Conservation (phyloP, 1,140 invertebrate species). For the Whitmania pigra region DNA sequence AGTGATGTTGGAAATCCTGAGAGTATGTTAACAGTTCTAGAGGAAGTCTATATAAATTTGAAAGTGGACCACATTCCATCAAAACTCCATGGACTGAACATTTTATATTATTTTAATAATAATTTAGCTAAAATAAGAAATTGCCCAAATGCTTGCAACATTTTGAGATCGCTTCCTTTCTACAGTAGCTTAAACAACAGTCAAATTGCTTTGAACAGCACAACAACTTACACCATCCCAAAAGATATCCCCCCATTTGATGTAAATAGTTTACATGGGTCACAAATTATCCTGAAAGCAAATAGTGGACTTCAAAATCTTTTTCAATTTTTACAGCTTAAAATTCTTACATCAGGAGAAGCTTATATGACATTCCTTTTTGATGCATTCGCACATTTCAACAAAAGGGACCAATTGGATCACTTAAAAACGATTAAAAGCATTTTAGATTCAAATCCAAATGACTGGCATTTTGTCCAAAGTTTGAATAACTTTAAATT, state of each 20-base stretch:
- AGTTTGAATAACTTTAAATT: neutral
- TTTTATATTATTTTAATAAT: neutral
- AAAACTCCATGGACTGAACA: too few species aligned
- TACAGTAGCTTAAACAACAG: neutral
- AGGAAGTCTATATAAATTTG: too few species aligned
- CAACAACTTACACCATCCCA: neutral
- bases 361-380: neutral
- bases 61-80: too few species aligned
- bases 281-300: neutral
- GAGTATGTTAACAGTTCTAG: too few species aligned
- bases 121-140: neutral
- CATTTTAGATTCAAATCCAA: too few species aligned
- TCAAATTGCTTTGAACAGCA: neutral
- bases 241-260: neutral
- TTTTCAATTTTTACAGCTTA: neutral
- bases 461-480: neutral
- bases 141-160: neutral
- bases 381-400: neutral
- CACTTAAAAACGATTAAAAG: slow-evolving; percentile 4
- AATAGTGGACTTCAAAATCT: neutral
- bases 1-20: too few species aligned
- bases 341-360: neutral
- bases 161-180: neutral
- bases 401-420: neutral
- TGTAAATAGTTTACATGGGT: neutral